These are phyloP conservation scores for Chelmon rostratus DNA, from an alignment of 2,797 vertebrate species.

Conservation along the genomic window DNA sequence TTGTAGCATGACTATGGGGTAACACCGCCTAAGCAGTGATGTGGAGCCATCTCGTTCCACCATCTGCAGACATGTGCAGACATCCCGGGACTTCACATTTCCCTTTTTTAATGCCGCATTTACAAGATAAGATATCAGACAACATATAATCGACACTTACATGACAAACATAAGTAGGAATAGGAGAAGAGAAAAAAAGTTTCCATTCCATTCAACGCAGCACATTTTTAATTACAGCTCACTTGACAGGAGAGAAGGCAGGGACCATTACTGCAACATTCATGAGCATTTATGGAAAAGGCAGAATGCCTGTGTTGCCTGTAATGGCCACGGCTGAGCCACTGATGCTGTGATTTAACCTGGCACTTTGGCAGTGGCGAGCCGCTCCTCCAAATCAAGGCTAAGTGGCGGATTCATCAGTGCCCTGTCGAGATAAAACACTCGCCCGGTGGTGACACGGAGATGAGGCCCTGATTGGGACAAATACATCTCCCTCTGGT, in stretches of 20 bases:
- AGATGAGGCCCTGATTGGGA: slow-evolving; percentile 86
- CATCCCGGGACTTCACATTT: background rate
- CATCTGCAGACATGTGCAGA: background rate
- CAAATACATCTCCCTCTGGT: slow-evolving; percentile 85
- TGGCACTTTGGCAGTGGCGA: slow-evolving; percentile 76
- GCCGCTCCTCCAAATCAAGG: slow-evolving; percentile 86
- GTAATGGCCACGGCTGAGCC: slow-evolving; percentile 72
- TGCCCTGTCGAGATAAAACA: slow-evolving; percentile 82
- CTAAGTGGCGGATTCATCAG: slow-evolving; percentile 89
- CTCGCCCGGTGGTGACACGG: slow-evolving; percentile 76
- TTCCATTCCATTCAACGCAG: background rate
- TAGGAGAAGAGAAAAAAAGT: background rate
- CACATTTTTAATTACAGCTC: slow-evolving; percentile 51
- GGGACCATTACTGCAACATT: slow-evolving; percentile 63
- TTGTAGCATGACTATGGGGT: background rate
- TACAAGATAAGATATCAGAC: background rate
- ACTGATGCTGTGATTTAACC: slow-evolving; percentile 82
- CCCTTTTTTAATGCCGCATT: slow-evolving; percentile 4
- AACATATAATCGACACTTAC: slow-evolving; percentile 1
- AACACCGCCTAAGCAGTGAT: background rate
- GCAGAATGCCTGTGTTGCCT: slow-evolving; percentile 51
- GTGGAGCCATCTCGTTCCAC: background rate
- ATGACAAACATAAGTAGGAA: background rate
- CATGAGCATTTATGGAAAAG: slow-evolving; percentile 70
- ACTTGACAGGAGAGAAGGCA: slow-evolving; percentile 56